Evolutionary conservation across 1,140 invertebrate species (phyloP).

Genomic region (Charaxes varanes): DNA sequence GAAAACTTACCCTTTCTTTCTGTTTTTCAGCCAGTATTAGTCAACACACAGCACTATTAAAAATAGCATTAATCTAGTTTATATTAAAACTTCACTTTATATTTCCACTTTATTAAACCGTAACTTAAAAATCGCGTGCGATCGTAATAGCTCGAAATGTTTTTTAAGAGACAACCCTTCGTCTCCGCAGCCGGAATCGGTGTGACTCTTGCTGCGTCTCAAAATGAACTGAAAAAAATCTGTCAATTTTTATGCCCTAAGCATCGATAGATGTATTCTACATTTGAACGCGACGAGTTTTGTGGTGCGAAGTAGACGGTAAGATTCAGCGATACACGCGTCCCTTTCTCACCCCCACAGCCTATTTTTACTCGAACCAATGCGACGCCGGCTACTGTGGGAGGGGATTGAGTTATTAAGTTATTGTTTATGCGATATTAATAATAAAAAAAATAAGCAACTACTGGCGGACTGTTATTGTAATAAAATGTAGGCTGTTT

Average conservation of each 20-base stretch:
- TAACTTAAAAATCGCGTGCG: constrained; percentile 19
- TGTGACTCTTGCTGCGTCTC: constrained; percentile 37
- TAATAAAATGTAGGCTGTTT: constrained; percentile 43
- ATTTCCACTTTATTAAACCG: constrained; percentile 11
- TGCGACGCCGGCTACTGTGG: constrained; percentile 50
- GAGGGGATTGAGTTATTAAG: constrained; percentile 66
- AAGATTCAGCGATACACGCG: constrained; percentile 29
- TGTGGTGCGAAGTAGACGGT: constrained; percentile 36
- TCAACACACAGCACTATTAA: constrained; percentile 25
- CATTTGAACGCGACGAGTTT: constrained; percentile 64
- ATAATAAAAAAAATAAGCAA: constrained; percentile 67
- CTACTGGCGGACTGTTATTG: constrained; percentile 45
- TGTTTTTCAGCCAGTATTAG: constrained; percentile 1
- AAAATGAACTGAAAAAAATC: constrained; percentile 68
- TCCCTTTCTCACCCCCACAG: constrained; percentile 58
- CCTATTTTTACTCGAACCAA: constrained; percentile 67
- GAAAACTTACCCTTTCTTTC: constrained; percentile 1
- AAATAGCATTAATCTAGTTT: constrained; percentile 24
- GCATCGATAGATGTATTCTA: constrained; percentile 70
- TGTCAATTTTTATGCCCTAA: constrained; percentile 72
- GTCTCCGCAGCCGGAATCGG: constrained; percentile 23
- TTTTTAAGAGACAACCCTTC: constrained; percentile 54
- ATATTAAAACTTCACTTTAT: constrained; percentile 36
- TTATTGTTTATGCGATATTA: constrained; percentile 71
- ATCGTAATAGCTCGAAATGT: constrained; percentile 24